These are phyloP conservation scores for Mareca strepera DNA, from an alignment of 2,797 vertebrate genomes.

Conservation along the genomic window DNA sequence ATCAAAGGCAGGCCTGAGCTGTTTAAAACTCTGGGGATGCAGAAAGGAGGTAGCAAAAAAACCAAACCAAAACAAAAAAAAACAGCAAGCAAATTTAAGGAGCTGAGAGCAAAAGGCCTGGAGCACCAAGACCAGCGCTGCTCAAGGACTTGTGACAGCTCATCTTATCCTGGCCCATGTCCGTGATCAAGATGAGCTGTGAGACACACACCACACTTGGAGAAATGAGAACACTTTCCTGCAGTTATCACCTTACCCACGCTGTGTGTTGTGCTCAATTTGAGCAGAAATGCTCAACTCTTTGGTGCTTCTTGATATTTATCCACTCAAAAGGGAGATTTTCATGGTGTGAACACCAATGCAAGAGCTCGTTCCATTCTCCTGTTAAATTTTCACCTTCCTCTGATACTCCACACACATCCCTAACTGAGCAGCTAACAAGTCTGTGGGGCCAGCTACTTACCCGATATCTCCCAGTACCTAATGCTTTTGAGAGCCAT, in stretches of 20 bases:
- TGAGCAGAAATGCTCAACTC: accelerated
- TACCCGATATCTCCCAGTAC: not conserved
- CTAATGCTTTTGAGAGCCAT: not conserved
- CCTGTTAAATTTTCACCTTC: not conserved
- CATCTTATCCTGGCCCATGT: not conserved
- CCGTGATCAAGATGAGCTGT: not conserved
- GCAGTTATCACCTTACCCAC: not conserved
- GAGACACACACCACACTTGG: not conserved
- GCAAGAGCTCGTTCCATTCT: not conserved
- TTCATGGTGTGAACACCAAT: not conserved
- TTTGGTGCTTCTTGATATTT: not conserved
- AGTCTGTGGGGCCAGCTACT: not conserved
- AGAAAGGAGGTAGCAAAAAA: not conserved
- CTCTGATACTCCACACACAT: not conserved
- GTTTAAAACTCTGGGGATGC: not conserved
- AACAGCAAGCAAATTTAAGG: not conserved
- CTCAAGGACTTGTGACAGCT: not conserved
- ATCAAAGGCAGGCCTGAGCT: not conserved
- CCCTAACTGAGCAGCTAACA: not conserved
- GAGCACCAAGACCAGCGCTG: not conserved
- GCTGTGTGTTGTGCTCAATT: not conserved
- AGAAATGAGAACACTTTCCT: accelerated
- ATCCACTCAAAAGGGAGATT: not conserved
- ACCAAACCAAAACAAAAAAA: too few relatives aligned
- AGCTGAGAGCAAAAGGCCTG: not conserved